Percentiles rank a stretch among this genome's conserved stretches.
phyloP scores from a whole-genome alignment of 2,113 vertebrate genomes.

The Dendrocopos noguchii region DNA sequence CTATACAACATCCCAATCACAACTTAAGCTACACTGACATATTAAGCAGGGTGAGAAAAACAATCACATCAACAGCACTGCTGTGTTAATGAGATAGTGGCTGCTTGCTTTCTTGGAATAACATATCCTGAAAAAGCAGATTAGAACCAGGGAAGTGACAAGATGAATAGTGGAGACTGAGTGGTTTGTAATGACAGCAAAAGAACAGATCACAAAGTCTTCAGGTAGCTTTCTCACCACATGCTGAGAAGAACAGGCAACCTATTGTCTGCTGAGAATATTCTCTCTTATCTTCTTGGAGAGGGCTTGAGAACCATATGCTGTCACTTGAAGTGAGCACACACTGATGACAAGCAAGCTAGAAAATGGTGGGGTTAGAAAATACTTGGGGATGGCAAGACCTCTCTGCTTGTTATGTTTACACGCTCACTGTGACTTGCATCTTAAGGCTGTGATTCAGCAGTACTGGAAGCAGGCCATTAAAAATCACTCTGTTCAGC shows the following conservation, averaged over 20 bases:
- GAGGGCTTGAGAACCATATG: background rate
- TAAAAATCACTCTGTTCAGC: background rate
- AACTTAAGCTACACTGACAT: slow-evolving; percentile 9
- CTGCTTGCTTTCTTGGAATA: slow-evolving; percentile 1
- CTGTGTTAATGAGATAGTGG: slow-evolving; percentile 8
- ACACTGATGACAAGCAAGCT: background rate
- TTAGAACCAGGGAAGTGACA: background rate
- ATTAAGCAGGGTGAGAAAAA: slow-evolving; percentile 27
- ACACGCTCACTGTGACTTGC: background rate
- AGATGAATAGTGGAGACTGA: background rate
- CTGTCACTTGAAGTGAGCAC: background rate
- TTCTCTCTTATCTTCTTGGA: background rate
- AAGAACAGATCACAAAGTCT: background rate
- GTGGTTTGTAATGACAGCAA: background rate
- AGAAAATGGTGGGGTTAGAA: background rate
- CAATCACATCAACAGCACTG: slow-evolving; percentile 23
- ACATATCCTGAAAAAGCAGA: background rate
- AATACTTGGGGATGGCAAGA: background rate
- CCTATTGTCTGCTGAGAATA: background rate
- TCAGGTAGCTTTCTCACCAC: background rate
- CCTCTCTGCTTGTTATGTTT: background rate
- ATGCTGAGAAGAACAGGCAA: background rate
- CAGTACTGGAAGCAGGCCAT: background rate
- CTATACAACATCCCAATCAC: slow-evolving; percentile 5
- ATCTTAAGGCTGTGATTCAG: background rate